Conservation (phyloP, 1,140 invertebrate genomes). For the Bombus superbus region DNA sequence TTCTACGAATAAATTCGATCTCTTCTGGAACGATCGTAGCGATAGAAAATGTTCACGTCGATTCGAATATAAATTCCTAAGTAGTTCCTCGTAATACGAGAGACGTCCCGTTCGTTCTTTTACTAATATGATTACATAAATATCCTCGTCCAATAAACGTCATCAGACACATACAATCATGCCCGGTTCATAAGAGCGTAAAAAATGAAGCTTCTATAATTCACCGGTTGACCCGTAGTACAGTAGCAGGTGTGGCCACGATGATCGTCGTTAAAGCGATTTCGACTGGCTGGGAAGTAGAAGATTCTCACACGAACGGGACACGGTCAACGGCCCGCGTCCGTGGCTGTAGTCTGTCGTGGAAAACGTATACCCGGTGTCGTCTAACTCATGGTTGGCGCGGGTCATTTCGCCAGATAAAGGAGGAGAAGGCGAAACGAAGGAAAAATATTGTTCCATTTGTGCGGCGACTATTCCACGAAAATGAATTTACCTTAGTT, state of each 20-base stretch:
- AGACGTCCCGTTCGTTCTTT: not conserved
- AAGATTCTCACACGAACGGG: not conserved
- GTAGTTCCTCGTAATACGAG: too few species aligned
- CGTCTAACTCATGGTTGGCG: slow-evolving; percentile 34
- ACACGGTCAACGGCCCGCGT: not conserved
- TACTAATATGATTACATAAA: slow-evolving; percentile 10
- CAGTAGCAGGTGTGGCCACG: not conserved
- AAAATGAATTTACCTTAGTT: slow-evolving; percentile 49
- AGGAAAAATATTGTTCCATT: slow-evolving; percentile 49
- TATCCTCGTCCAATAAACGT: slow-evolving; percentile 7
- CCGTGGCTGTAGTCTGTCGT: not conserved
- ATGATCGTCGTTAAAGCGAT: not conserved
- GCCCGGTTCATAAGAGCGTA: not conserved
- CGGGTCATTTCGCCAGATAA: slow-evolving; percentile 25
- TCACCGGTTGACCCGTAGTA: slow-evolving; percentile 8
- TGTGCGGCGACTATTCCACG: slow-evolving; percentile 32
- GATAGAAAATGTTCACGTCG: too few species aligned
- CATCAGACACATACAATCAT: not conserved
- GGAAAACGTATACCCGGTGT: slow-evolving; percentile 37
- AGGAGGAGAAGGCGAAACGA: slow-evolving; percentile 3
- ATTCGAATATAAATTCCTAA: not conserved
- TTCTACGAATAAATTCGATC: not conserved
- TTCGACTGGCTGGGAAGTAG: not conserved
- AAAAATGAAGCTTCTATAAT: slow-evolving; percentile 19
- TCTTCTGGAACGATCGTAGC: not conserved